phyloP scores from a whole-genome alignment of 2,113 vertebrate genomes.

The Philantomba maxwellii region DNA sequence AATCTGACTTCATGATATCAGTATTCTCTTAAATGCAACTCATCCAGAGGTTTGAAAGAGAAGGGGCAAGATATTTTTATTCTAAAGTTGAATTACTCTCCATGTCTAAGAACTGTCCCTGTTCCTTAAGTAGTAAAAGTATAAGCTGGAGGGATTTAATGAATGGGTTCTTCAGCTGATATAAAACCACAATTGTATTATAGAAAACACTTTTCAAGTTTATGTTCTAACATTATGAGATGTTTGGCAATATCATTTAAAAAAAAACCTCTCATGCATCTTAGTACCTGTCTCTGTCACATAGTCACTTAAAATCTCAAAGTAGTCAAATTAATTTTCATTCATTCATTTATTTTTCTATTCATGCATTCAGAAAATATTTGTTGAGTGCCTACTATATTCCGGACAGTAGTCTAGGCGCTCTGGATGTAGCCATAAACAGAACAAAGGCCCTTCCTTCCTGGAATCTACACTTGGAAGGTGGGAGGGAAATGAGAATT shows the following conservation, averaged over 20 bases:
- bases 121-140: slow-evolving; percentile 31
- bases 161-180: slow-evolving; percentile 28
- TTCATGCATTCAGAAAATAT: background rate
- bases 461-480: background rate
- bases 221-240: slow-evolving; percentile 51
- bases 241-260: background rate
- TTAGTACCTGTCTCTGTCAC: slow-evolving; percentile 3
- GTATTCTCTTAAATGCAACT: background rate
- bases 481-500: background rate
- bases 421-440: background rate
- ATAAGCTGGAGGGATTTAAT: background rate
- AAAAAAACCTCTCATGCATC: background rate
- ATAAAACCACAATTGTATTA: slow-evolving; percentile 35
- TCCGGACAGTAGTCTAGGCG: background rate
- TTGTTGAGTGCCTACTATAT: background rate
- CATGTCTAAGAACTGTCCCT: background rate
- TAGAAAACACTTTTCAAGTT: slow-evolving; percentile 49
- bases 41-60: slow-evolving; percentile 21
- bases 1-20: background rate
- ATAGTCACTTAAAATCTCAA: slow-evolving; percentile 17
- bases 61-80: slow-evolving; percentile 21
- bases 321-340: slow-evolving; percentile 26
- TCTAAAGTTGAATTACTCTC: background rate
- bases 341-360: background rate
- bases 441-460: background rate